These are phyloP conservation scores for Popillia japonica DNA, from an alignment of 1,140 invertebrate genomes.

Conservation along the genomic window DNA sequence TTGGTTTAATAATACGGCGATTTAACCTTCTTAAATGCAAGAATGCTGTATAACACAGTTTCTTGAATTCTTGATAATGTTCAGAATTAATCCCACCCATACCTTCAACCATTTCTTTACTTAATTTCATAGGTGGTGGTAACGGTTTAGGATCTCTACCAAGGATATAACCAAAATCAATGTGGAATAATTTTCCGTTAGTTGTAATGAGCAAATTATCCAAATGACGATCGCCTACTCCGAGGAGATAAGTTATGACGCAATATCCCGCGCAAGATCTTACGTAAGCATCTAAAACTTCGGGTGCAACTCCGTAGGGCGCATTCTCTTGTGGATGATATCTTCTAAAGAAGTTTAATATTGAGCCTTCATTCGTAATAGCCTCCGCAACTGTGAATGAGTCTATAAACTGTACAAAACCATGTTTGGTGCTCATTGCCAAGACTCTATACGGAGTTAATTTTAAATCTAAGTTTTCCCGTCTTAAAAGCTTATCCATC, in stretches of 20 bases:
- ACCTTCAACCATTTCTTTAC: slow-evolving; percentile 98
- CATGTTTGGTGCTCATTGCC: slow-evolving; percentile 94
- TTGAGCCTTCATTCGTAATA: slow-evolving; percentile 80
- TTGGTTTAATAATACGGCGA: neutral
- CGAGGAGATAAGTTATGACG: slow-evolving; percentile 97
- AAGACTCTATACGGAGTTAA: slow-evolving; percentile 93
- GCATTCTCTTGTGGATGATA: slow-evolving; percentile 87
- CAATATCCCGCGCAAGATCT: slow-evolving; percentile 98
- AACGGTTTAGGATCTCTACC: slow-evolving; percentile 98
- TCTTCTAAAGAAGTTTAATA: slow-evolving; percentile 90
- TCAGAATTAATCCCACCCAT: slow-evolving; percentile 96
- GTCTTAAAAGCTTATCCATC: slow-evolving; percentile 94
- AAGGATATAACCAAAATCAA: slow-evolving; percentile 99
- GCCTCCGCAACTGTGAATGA: slow-evolving; percentile 93
- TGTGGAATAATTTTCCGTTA: slow-evolving; percentile 94
- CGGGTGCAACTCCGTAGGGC: slow-evolving; percentile 88
- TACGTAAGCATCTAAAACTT: slow-evolving; percentile 98
- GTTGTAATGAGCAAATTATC: slow-evolving; percentile 95
- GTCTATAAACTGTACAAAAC: slow-evolving; percentile 98
- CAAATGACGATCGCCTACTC: slow-evolving; percentile 97
- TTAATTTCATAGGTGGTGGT: slow-evolving; percentile 98
- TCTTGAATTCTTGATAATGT: slow-evolving; percentile 93
- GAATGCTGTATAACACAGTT: slow-evolving; percentile 96
- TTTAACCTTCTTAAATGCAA: slow-evolving; percentile 82
- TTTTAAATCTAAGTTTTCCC: slow-evolving; percentile 95